Conservation (phyloP, 2,113 vertebrate genomes). For the Cyprinodon variegatus region DNA sequence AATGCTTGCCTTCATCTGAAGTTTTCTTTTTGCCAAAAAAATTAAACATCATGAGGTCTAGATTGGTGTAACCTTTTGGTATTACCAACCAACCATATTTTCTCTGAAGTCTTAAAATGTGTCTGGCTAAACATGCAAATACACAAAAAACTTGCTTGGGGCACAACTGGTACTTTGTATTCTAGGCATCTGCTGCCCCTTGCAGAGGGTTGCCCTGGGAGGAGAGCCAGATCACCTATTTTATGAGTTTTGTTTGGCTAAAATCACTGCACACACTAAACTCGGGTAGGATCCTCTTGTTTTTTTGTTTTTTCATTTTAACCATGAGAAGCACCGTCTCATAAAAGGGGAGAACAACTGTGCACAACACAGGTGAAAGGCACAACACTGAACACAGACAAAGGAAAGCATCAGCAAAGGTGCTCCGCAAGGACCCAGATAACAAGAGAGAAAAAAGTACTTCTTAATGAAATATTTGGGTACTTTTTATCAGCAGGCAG, state of each 20-base stretch:
- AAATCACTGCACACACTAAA: constrained; percentile 22
- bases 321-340: constrained; percentile 45
- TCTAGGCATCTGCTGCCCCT: neutral
- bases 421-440: constrained; percentile 48
- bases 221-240: neutral
- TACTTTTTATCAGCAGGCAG: constrained; percentile 34
- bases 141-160: neutral
- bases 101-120: neutral
- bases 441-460: constrained; percentile 20
- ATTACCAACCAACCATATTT: neutral
- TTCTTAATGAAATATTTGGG: constrained; percentile 36
- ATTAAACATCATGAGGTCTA: neutral
- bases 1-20: neutral
- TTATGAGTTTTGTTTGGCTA: constrained; percentile 30
- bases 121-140: neutral
- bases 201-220: neutral
- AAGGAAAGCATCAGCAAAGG: constrained; percentile 51
- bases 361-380: constrained; percentile 77
- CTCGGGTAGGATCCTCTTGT: constrained; percentile 33
- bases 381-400: constrained; percentile 76
- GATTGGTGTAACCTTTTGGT: too few relatives aligned
- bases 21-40: neutral
- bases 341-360: constrained; percentile 61
- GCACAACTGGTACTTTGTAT: neutral
- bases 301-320: constrained; percentile 49